Evolutionary conservation across 2,888 invertebrate genomes (phyloP).

Genomic region (Scaptomyza parva): DNA sequence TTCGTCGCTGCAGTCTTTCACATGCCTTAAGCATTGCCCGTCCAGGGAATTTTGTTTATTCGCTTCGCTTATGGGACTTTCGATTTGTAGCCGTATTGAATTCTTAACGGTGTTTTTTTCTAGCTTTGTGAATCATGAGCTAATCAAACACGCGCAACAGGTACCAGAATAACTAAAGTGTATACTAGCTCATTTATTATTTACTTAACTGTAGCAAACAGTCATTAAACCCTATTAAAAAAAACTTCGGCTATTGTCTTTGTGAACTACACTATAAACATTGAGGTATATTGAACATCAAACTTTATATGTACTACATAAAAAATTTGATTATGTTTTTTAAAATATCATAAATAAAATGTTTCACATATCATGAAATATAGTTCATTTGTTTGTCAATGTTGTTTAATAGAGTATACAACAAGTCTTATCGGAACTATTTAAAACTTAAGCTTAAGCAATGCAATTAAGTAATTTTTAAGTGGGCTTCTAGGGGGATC

Average conservation of each 20-base stretch:
- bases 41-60: slow-evolving; percentile 50
- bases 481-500: not conserved
- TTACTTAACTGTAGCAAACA: slow-evolving; percentile 28
- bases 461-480: slow-evolving; percentile 50
- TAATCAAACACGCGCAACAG: slow-evolving; percentile 52
- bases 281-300: not conserved
- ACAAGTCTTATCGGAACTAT: slow-evolving; percentile 19
- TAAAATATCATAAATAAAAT: too few relatives aligned
- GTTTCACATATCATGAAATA: too few relatives aligned
- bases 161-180: slow-evolving; percentile 20
- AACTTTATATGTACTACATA: not conserved
- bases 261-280: slow-evolving; percentile 2
- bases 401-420: slow-evolving; percentile 27
- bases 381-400: too few relatives aligned
- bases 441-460: slow-evolving; percentile 24
- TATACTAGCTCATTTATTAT: slow-evolving; percentile 6
- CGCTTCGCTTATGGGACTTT: slow-evolving; percentile 48
- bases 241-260: slow-evolving; percentile 29
- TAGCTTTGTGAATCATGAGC: slow-evolving; percentile 29
- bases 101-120: slow-evolving; percentile 37
- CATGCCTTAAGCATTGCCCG: slow-evolving; percentile 38
- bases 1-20: slow-evolving; percentile 15
- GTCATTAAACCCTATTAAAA: slow-evolving; percentile 31
- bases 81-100: slow-evolving; percentile 41
- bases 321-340: not conserved